Conservation (phyloP, 2,888 invertebrate genomes). For the Polietes domitor region DNA sequence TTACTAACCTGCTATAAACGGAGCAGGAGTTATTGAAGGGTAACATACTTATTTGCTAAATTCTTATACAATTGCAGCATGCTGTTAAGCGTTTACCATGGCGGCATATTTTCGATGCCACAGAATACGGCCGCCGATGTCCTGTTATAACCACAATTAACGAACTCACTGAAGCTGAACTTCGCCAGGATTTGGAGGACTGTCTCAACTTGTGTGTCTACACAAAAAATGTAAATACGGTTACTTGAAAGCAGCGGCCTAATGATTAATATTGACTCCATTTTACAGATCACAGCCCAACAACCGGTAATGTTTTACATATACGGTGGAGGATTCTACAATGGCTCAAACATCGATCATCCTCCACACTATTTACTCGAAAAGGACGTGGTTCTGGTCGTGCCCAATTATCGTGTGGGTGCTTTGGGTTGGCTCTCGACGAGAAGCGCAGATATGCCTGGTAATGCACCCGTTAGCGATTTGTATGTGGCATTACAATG, state of each 20-base stretch:
- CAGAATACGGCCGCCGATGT: constrained; percentile 76
- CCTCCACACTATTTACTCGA: constrained; percentile 81
- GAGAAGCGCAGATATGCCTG: constrained; percentile 81
- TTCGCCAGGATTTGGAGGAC: constrained; percentile 77
- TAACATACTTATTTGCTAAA: too few species aligned
- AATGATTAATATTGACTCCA: not conserved
- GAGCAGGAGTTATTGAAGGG: too few species aligned
- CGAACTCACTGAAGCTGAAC: constrained; percentile 65
- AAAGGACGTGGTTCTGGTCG: constrained; percentile 81
- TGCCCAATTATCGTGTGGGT: constrained; percentile 82
- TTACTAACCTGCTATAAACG: too few species aligned
- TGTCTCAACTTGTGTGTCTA: constrained; percentile 79
- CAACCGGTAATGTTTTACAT: constrained; percentile 81
- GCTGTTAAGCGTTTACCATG: constrained; percentile 72
- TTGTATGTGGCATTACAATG: constrained; percentile 82
- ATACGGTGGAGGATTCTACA: constrained; percentile 80
- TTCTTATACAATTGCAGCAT: not conserved
- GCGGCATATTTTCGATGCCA: constrained; percentile 73
- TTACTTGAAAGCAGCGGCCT: not conserved
- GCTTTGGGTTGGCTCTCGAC: constrained; percentile 82
- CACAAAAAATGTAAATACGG: constrained; percentile 76
- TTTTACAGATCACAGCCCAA: constrained; percentile 71
- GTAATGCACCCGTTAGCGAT: constrained; percentile 83
- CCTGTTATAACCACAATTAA: constrained; percentile 70
- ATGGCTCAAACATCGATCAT: constrained; percentile 78